Percentiles rank a stretch among this genome's conserved stretches.
Conservation (phyloP, 2,113 vertebrate species). For the Raphicerus campestris region DNA sequence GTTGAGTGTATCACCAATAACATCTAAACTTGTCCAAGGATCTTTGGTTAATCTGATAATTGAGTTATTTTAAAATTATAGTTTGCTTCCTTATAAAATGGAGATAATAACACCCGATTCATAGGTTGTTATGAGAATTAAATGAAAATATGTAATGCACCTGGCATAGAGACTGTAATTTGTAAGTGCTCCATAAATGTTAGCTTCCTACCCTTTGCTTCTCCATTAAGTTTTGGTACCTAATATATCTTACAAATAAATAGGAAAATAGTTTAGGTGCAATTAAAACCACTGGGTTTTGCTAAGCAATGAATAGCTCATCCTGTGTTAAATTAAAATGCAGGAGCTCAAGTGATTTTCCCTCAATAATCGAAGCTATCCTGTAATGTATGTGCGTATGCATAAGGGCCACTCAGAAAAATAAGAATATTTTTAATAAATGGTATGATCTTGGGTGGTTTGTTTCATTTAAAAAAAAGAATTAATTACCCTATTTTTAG, state of each 20-base stretch:
- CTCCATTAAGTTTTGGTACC: neutral
- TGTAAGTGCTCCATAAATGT: neutral
- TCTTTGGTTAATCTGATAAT: slow-evolving; percentile 40
- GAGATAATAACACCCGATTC: neutral
- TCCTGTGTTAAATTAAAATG: neutral
- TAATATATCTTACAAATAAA: slow-evolving; percentile 25
- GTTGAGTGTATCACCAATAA: neutral
- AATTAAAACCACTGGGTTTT: neutral
- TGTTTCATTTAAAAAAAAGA: neutral
- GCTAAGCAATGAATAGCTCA: neutral
- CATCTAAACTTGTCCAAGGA: neutral
- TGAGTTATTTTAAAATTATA: slow-evolving; percentile 50
- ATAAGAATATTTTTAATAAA: neutral
- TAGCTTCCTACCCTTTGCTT: neutral
- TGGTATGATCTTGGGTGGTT: neutral
- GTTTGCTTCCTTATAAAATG: slow-evolving; percentile 30
- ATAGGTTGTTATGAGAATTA: neutral
- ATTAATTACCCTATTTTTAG: neutral
- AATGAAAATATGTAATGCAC: neutral
- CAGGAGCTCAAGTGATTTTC: neutral
- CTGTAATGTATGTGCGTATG: neutral
- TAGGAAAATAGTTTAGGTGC: slow-evolving; percentile 19
- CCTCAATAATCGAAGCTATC: neutral
- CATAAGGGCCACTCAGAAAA: neutral
- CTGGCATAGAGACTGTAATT: neutral